Base-by-base conservation (phyloP, 2,888 invertebrate genomes). In the Thecocarcelia acutangulata region DNA sequence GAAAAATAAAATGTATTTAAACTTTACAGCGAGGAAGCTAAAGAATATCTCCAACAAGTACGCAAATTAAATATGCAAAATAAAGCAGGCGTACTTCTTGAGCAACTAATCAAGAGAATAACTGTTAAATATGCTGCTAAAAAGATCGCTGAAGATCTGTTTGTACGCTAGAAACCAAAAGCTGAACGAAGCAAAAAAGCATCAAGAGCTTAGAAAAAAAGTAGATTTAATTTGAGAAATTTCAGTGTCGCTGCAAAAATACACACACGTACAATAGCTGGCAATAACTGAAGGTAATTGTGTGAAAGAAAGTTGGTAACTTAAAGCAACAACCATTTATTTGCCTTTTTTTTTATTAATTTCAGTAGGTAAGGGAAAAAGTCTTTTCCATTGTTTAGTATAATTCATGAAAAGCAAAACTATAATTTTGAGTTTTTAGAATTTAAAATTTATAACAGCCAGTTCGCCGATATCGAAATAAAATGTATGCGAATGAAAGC, bases 41-140 rank as follows among this genome's bases (percentile, higher is more conserved):
- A 15, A 21, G 52, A 37, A 12, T 24, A 2, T 11, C 11, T 11
- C 5, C 1, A 61, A 52, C 52, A 40, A 54, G 66, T 66, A 76
- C 76, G 75, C 75, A 75, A 80, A 80, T 69, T 33, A 24, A 17
- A 19, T 46, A 78, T 37, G 24, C 24, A 40, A 63, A 44, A 66
- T 44, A 42, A 33, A 13, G 68, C 66, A 50, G 69, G 64, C 68
- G 64, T 40, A 52, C 0, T 54, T 50, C 24, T 9, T 63, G 40
- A 24, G 73, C 59, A 72, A 76, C 59, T 78, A 78, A 78, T 66
- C 69, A 66, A 56, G 82, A 78, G 78, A 78, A 8, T 78, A 74
- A 82, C 82, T 70, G 82, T 82, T 70, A 66, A 73, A 74, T 59
- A 28, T 72, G 59, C 15, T 44, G 54, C 66, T 42, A 64, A 13